A percentile compares a stretch with the other conserved stretches of the same genome.
Evolutionary conservation across 2,797 vertebrate species (phyloP).

Genomic region (Crossoptilon crossoptilon): DNA sequence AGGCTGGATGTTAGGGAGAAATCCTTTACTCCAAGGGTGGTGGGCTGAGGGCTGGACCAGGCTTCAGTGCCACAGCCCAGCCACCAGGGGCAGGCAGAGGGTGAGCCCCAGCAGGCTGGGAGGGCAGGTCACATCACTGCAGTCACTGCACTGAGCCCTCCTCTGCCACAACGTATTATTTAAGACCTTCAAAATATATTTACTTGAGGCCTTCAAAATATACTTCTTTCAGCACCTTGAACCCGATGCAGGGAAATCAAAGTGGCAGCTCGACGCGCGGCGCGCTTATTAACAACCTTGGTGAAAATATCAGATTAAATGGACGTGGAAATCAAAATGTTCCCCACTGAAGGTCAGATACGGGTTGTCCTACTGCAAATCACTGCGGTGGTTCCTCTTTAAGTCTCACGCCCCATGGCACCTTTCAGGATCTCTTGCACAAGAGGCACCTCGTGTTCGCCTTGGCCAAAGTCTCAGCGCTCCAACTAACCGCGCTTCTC

Average conservation of each 20-base stretch:
- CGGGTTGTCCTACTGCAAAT: neutral
- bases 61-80: neutral
- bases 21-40: too few species aligned
- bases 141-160: neutral
- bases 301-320: conserved; percentile 1
- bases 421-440: neutral
- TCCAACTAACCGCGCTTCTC: neutral
- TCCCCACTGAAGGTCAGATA: neutral
- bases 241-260: neutral
- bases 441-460: neutral
- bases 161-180: neutral
- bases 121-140: neutral
- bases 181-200: neutral
- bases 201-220: neutral
- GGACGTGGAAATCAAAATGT: neutral
- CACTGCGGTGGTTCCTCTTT: neutral
- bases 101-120: neutral
- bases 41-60: neutral
- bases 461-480: neutral
- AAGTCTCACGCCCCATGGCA: neutral
- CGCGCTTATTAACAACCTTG: neutral
- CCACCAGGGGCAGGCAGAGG: neutral
- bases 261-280: neutral
- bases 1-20: too few species aligned
- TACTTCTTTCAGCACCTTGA: neutral